A percentile compares a stretch with the other conserved stretches of the same genome.
Evolutionary conservation across 1,140 invertebrate genomes (phyloP).

Genomic region (Ostrea denselamellosa): DNA sequence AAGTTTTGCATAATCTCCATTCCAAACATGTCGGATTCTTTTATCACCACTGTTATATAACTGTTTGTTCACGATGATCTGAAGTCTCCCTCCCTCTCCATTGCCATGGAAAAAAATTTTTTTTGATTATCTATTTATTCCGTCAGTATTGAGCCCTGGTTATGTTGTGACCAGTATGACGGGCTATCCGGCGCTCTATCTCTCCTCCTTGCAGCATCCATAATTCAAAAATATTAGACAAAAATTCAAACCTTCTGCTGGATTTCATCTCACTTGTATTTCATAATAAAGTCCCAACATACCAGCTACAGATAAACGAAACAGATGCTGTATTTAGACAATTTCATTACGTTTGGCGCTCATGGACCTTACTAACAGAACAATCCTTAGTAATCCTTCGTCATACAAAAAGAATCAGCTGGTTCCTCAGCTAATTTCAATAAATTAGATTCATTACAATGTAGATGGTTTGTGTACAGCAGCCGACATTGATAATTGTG

Average conservation of each 20-base stretch:
- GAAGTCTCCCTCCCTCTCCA: background rate
- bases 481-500: background rate
- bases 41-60: background rate
- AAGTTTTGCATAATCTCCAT: slow-evolving; percentile 36
- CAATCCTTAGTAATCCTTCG: background rate
- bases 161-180: background rate
- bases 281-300: background rate
- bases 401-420: background rate
- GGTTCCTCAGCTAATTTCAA: background rate
- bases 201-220: background rate
- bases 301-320: background rate
- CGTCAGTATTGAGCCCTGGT: background rate
- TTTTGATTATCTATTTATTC: background rate
- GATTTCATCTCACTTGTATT: slow-evolving; percentile 3
- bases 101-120: background rate
- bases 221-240: slow-evolving; percentile 22
- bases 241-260: background rate
- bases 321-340: background rate
- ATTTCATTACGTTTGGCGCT: background rate
- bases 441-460: slow-evolving; percentile 23
- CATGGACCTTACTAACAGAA: background rate
- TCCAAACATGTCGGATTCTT: background rate
- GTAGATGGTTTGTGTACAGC: slow-evolving; percentile 1
- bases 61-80: background rate
- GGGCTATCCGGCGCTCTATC: background rate